These are phyloP conservation scores for Calephelis perditalis DNA, from an alignment of 2,888 invertebrate species.

Conservation along the genomic window DNA sequence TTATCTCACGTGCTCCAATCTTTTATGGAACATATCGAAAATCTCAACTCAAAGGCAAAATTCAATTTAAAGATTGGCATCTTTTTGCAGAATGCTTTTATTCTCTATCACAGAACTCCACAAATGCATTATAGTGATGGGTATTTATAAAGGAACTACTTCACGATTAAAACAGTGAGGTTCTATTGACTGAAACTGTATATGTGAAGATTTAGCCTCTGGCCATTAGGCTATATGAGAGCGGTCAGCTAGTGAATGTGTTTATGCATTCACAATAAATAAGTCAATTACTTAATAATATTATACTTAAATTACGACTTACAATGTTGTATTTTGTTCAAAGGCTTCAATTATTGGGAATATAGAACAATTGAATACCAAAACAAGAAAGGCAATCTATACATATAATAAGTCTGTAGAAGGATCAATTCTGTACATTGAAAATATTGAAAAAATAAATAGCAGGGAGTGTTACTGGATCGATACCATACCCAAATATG, in stretches of 20 bases:
- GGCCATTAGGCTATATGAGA: conserved; percentile 58
- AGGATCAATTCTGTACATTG: no score
- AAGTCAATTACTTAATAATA: background rate
- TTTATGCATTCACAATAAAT: conserved; percentile 30
- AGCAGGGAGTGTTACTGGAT: no score
- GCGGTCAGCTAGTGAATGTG: conserved; percentile 45
- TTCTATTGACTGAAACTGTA: conserved; percentile 57
- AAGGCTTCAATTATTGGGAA: no score
- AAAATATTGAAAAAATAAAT: no score
- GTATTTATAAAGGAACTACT: conserved; percentile 17
- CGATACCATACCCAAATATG: no score
- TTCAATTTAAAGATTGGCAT: conserved; percentile 22
- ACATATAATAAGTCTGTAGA: no score
- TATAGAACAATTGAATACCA: no score
- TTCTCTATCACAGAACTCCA: conserved; percentile 13
- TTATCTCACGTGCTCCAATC: conserved; percentile 8
- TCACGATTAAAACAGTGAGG: conserved; percentile 43
- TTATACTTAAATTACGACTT: no score
- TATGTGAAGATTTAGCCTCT: conserved; percentile 58
- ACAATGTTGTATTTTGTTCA: no score
- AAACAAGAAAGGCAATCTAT: no score
- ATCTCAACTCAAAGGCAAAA: conserved; percentile 18
- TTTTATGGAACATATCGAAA: conserved; percentile 18
- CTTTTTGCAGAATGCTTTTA: conserved; percentile 18
- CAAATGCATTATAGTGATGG: conserved; percentile 18